Evolutionary conservation across 2,797 vertebrate species (phyloP).

Genomic region (Melanotaenia trifasciata): DNA sequence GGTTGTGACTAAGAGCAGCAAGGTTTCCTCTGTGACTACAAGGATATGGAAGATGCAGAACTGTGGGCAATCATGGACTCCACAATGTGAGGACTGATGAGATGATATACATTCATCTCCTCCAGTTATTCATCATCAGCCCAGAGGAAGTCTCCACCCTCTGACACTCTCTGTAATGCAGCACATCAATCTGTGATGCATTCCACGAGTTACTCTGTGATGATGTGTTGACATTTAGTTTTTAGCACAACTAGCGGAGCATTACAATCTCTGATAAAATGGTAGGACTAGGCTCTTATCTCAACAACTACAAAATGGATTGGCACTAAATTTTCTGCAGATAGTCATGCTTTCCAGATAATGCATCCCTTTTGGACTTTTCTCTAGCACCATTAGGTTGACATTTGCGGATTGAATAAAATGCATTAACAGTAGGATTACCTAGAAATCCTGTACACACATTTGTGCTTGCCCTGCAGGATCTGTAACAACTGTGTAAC

Average conservation of each 20-base stretch:
- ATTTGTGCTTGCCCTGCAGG: neutral
- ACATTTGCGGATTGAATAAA: neutral
- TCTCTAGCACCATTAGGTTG: neutral
- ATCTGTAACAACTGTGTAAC: conserved; percentile 4
- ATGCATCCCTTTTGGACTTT: neutral
- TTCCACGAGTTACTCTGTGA: conserved; percentile 33
- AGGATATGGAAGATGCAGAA: conserved; percentile 28
- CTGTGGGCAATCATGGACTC: conserved; percentile 34
- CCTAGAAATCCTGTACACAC: conserved; percentile 1
- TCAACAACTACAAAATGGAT: conserved; percentile 13
- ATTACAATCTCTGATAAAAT: neutral
- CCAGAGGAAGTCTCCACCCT: conserved; percentile 62
- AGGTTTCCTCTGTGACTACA: conserved; percentile 29
- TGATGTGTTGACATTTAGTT: conserved; percentile 36
- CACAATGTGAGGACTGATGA: conserved; percentile 44
- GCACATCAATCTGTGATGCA: conserved; percentile 33
- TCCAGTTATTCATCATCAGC: conserved; percentile 46
- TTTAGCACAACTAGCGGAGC: conserved; percentile 19
- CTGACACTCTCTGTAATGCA: conserved; percentile 37
- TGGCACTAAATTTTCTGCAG: neutral
- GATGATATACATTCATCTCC: conserved; percentile 50
- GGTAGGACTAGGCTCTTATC: conserved; percentile 1
- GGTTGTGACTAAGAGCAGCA: conserved; percentile 56
- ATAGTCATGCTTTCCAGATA: conserved; percentile 14
- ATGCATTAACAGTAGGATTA: neutral